Base-by-base conservation (phyloP, 2,888 invertebrate species). In the Kryphioiulus occultus region DNA sequence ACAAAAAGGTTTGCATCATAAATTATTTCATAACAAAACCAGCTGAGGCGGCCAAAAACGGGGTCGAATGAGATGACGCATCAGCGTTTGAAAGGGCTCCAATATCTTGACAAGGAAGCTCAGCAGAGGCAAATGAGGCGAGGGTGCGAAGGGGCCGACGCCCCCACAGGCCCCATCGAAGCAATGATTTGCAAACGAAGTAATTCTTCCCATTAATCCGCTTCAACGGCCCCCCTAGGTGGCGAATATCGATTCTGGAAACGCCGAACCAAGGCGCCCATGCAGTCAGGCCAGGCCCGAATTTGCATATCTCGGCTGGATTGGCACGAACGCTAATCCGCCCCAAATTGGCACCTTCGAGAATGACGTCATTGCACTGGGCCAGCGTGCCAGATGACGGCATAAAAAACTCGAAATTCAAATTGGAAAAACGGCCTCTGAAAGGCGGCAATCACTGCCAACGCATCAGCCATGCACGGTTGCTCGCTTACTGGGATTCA, bases 181-280 rank as follows among this genome's bases (percentile, higher is more conserved):
- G n/a, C 53, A 53, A 53, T 53, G 53, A 53, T 53, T 53, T 53
- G 53, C 53, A n/a, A 53, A 53, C 53, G n/a, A 0, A 53, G 53
- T 53, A 53, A 53, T 53, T 53, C 53, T n/a, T n/a, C 53, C 53
- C 53, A 53, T 53, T 53, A 53, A 53, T 53, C n/a, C 53, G 53
- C 53, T 53, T 53, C 53, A 53, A 53, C n/a, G 53, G n/a, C 53
- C 15, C 53, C 53, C 53, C 53, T 53, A 53, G 53, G 53, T 53
- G 53, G n/a, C 53, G n/a, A 53, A 19, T 53, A 53, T 53, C 53
- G 53, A 53, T 53, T 53, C 53, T 17, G n/a, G 15, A 4, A 10
- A 44, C 10, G 0, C 44, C 44, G 44, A 44, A 1, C 44, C 44
- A 44, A n/a, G n/a, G n/a, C 5, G n/a, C 53, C 53, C 15, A n/a